phyloP scores from a whole-genome alignment of 2,797 vertebrate genomes.

The Mormyrops boulengeri region DNA sequence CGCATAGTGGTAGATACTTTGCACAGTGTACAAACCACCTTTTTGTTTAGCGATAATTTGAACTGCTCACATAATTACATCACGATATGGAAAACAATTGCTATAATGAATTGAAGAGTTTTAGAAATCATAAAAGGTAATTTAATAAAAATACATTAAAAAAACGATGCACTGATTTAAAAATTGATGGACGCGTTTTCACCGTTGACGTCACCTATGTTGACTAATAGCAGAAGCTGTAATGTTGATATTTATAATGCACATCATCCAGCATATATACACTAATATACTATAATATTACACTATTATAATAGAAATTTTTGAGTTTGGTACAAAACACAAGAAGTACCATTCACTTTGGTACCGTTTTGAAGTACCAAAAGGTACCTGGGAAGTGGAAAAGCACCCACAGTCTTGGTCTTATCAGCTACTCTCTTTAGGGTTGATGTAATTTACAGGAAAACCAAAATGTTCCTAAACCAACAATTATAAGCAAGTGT shows the following conservation, averaged over 20 bases:
- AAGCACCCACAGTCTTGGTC: background rate
- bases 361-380: background rate
- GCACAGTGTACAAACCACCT: background rate
- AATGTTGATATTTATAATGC: background rate
- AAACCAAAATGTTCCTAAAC: background rate
- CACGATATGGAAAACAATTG: background rate
- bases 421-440: background rate
- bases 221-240: background rate
- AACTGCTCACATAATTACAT: background rate
- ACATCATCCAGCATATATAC: background rate
- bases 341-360: background rate
- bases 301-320: background rate
- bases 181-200: background rate
- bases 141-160: background rate
- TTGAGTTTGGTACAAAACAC: background rate
- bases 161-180: background rate
- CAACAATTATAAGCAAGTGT: background rate
- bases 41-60: background rate
- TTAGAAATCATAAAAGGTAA: background rate
- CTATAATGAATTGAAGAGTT: background rate
- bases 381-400: background rate
- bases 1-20: background rate
- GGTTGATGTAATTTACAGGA: background rate
- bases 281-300: background rate
- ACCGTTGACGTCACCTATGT: background rate